Evolutionary conservation across 2,797 vertebrate genomes (phyloP).

Genomic region (Trachurus trachurus): DNA sequence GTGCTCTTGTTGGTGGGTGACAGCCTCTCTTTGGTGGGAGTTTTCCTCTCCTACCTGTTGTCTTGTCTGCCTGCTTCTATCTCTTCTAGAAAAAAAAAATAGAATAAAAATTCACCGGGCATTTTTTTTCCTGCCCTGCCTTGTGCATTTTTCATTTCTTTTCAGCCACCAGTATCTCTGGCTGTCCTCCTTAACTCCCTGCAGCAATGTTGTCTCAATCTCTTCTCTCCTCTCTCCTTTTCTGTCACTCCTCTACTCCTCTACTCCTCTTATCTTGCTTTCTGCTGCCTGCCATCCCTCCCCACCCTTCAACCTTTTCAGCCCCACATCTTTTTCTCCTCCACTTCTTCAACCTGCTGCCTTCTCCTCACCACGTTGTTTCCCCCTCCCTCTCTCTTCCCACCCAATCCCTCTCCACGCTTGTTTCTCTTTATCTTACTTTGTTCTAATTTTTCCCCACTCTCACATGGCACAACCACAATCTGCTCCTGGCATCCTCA

Average conservation of each 20-base stretch:
- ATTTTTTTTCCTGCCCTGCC: constrained; percentile 12
- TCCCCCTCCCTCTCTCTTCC: not conserved
- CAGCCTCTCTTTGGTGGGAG: constrained; percentile 19
- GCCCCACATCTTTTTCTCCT: constrained; percentile 1
- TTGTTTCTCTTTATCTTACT: constrained; percentile 51
- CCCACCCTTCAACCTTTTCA: constrained; percentile 1
- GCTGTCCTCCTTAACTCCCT: constrained; percentile 44
- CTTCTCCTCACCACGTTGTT: constrained; percentile 35
- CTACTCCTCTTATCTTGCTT: constrained; percentile 22
- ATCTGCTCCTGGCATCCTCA: constrained; percentile 55
- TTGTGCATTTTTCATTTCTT: constrained; percentile 60
- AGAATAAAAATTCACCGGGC: constrained; percentile 16
- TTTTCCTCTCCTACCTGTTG: constrained; percentile 50
- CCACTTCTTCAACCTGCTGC: not conserved
- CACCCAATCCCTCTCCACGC: constrained; percentile 21
- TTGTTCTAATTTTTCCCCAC: constrained; percentile 27
- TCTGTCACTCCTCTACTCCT: constrained; percentile 31
- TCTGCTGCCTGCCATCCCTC: constrained; percentile 19
- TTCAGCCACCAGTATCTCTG: constrained; percentile 22
- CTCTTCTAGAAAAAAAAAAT: no score
- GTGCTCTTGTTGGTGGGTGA: constrained; percentile 3
- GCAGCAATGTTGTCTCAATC: constrained; percentile 63
- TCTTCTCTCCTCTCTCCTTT: constrained; percentile 19
- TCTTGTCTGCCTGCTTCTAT: constrained; percentile 27
- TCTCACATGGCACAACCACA: constrained; percentile 36